These are phyloP conservation scores for Noctua pronuba DNA, from an alignment of 2,888 invertebrate species.

Conservation along the genomic window DNA sequence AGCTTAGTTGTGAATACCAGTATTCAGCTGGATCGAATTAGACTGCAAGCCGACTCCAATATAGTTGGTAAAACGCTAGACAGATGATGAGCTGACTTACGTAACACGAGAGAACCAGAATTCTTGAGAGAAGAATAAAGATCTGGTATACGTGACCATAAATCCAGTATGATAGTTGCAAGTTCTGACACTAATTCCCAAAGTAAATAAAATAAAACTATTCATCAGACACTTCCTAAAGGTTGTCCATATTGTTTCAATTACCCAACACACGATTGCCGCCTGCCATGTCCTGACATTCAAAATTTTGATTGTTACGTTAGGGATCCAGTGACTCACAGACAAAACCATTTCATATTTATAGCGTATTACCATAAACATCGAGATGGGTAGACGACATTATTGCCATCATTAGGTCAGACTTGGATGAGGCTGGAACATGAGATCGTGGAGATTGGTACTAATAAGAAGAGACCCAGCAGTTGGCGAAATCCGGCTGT, in stretches of 20 bases:
- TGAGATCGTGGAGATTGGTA: not conserved
- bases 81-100: not conserved
- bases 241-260: not conserved
- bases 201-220: not conserved
- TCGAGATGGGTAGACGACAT: not conserved
- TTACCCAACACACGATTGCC: not conserved
- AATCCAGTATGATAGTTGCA: not conserved
- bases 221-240: not conserved
- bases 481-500: not conserved
- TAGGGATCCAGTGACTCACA: not conserved
- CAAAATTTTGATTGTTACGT: slow-evolving; percentile 18
- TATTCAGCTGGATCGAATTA: too few species aligned
- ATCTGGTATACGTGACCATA: too few species aligned
- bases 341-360: slow-evolving; percentile 6
- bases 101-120: not conserved
- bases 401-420: not conserved
- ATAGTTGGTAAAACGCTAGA: not conserved
- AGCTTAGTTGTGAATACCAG: too few species aligned
- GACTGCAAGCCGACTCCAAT: too few species aligned
- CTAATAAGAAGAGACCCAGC: not conserved
- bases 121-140: too few species aligned
- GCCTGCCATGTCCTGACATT: slow-evolving; percentile 20
- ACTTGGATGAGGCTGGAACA: not conserved
- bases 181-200: not conserved
- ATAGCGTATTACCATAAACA: not conserved